phyloP scores from a whole-genome alignment of 2,888 invertebrate species.

The Eupsilia transversa region DNA sequence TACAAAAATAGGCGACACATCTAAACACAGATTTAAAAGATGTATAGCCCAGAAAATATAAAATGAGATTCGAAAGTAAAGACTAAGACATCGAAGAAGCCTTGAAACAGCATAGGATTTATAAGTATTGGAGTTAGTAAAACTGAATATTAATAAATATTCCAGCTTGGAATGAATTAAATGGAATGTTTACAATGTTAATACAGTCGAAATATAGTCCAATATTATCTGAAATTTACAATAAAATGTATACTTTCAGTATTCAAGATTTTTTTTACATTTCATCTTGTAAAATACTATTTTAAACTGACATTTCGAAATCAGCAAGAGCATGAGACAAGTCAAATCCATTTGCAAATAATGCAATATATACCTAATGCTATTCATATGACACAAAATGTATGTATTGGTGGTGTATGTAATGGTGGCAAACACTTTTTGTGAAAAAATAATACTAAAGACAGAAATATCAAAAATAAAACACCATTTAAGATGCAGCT shows the following conservation, averaged over 20 bases:
- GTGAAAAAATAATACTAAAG: conserved; percentile 40
- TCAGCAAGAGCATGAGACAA: conserved; percentile 14
- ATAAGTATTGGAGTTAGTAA: conserved; percentile 15
- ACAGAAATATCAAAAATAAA: conserved; percentile 27
- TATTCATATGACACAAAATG: conserved; percentile 40
- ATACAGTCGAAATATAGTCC: conserved; percentile 34
- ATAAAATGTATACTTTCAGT: conserved; percentile 5
- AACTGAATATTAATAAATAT: conserved; percentile 32
- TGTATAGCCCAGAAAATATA: conserved; percentile 13
- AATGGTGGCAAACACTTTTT: conserved; percentile 30
- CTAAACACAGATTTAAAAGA: conserved; percentile 6
- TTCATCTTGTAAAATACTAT: conserved; percentile 10
- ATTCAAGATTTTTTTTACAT: conserved; percentile 28
- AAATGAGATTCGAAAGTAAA: conserved; percentile 44
- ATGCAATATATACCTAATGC: conserved; percentile 28
- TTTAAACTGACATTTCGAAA: background rate
- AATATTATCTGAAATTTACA: conserved; percentile 7
- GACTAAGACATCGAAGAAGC: conserved; percentile 8
- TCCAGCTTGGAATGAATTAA: conserved; percentile 59
- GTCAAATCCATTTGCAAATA: conserved; percentile 37
- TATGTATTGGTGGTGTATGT: conserved; percentile 1
- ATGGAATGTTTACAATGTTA: conserved; percentile 60
- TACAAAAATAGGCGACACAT: conserved; percentile 39
- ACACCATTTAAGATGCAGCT: conserved; percentile 81
- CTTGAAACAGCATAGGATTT: conserved; percentile 17